Conservation (phyloP, 92 coral and sea anemone species). For the Palythoa caribaeorum region DNA sequence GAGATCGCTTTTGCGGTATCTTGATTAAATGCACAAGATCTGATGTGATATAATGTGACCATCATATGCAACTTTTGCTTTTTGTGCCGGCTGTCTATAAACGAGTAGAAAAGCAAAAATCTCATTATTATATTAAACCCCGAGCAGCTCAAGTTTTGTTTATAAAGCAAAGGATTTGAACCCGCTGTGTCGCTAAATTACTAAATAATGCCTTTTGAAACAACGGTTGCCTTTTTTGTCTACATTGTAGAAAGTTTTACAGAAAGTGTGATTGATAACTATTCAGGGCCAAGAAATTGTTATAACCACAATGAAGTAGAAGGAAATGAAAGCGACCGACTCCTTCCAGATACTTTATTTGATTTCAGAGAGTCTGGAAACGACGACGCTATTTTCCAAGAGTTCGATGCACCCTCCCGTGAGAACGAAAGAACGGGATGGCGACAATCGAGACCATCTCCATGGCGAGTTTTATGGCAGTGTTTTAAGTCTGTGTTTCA, state of each 20-base stretch:
- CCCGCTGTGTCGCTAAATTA: background rate
- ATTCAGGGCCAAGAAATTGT: too few species aligned
- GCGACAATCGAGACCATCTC: slow-evolving; percentile 13
- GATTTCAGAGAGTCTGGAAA: slow-evolving; percentile 24
- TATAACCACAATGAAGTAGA: background rate
- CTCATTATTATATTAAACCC: too few species aligned
- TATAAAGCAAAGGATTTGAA: too few species aligned
- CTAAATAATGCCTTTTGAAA: slow-evolving; percentile 24
- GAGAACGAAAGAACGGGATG: too few species aligned
- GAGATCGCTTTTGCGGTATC: too few species aligned
- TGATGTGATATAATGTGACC: too few species aligned
- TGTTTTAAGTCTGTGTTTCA: slow-evolving; percentile 27
- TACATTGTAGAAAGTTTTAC: slow-evolving; percentile 56
- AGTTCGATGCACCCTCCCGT: slow-evolving; percentile 13
- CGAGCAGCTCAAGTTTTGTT: too few species aligned
- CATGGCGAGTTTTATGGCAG: slow-evolving; percentile 28
- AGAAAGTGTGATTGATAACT: slow-evolving; percentile 54
- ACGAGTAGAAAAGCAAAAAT: too few species aligned
- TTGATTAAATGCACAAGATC: too few species aligned
- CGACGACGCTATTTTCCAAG: slow-evolving; percentile 27
- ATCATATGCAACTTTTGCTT: too few species aligned
- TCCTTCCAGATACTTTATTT: background rate
- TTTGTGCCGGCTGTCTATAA: too few species aligned
- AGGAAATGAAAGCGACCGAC: background rate
- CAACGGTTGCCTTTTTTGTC: slow-evolving; percentile 39